Base-by-base conservation (phyloP, 2,113 vertebrate species). In the Trachemys scripta region DNA sequence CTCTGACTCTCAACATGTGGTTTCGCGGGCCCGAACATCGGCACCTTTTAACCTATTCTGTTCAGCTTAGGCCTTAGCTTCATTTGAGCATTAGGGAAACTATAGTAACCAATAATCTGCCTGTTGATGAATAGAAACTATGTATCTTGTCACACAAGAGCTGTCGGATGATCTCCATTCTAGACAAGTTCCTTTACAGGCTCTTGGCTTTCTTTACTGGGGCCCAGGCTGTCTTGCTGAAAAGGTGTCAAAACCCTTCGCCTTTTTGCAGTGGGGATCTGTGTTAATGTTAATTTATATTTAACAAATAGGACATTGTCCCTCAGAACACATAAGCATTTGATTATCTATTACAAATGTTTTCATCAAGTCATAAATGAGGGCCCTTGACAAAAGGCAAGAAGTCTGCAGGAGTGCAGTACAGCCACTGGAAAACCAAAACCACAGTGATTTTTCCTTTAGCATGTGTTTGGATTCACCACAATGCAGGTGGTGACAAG, bases 11-110 rank as follows among this genome's bases (percentile, higher is more conserved):
- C 99, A 99, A 99, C 99, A 99, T 99, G 99, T 99, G 99, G 99
- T 99, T 99, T 99, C 98, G 97, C 98, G 97, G 99, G 99, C 98
- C 98, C 99, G 98, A 99, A 99, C 98, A 99, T 99, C 99, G 99
- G 99, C 99, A 99, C 99, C 99, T 99, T 99, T 99, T 99, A 99
- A 99, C 99, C 99, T 99, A 99, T 99, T 99, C 99, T 99, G 99
- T 99, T 98, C 98, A 99, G 99, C 99, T 99, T 99, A 99, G 99
- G 98, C 98, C 98, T 98, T 95, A 98, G 99, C 99, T 99, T 99
- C 99, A 99, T 99, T 99, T 99, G 99, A 98, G 99, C 99, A 99
- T 99, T 99, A 99, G 99, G 98, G 99, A 99, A 99, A 99, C 99
- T 99, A 99, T 99, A 99, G 99, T 99, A 99, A 99, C 99, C 99